Evolutionary conservation across 2,797 vertebrate genomes (phyloP), one percentile per base, ranked within the genome.

Genomic region (Lithobates sylvaticus): DNA sequence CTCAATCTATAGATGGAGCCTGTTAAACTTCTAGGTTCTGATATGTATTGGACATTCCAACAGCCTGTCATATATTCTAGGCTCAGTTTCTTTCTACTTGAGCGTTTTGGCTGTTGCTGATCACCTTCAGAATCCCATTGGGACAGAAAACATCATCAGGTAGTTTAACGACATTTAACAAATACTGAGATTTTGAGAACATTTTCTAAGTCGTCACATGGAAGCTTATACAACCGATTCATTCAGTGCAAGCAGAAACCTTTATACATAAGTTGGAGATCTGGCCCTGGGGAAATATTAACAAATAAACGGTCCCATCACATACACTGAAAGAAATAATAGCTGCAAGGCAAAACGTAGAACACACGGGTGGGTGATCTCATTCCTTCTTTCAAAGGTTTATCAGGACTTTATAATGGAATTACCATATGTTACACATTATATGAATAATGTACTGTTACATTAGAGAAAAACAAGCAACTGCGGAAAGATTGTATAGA

Each of bases 331-430:
- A 44, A 67, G 61, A 67, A 8, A 3, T 44, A 65, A 34, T 39
- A 78, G 76, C 77, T 70, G 42, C 18, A 21, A 70, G 78, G 61
- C 26, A 67, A 27, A 67, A 78, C 0, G 9, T 76, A 26, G 50
- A 76, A 34, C 10, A 26, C 9, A 1, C 3, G 39, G 13, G 54
- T 27, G 23, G 21, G 77, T 80, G 65, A 80, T 32, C 67, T 70
- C 78, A 70, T 67, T 18, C 34, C 21, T 61, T 23, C 44, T 70
- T 21, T 29, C 9, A 79, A 36, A 16, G 5, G 16, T 79, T 79
- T n/a, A 47, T 69, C 76, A 26, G 61, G 8, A 34, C 9, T 10
- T 10, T 39, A 79, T 69, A 50, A 32, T 23, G 13, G 42, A 50
- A 16, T 58, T 36, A 27, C 29, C 21, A 58, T 32, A 54, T 54